Conservation (phyloP, 2,797 vertebrate genomes). For the Neosilurus hyrtlii region DNA sequence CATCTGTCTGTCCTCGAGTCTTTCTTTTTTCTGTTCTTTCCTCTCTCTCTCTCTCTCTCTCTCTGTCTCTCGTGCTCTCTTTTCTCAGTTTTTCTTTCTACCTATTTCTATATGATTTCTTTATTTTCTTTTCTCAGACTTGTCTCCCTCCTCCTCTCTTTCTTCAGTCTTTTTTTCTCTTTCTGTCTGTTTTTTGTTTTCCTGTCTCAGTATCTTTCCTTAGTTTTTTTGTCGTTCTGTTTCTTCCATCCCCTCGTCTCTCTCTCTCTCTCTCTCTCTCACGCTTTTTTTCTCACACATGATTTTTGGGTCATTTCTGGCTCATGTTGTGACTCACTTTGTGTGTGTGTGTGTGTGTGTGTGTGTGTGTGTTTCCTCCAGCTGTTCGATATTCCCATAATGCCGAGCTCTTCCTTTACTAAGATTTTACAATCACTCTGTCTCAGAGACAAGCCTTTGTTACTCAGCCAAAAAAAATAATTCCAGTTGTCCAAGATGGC, state of each 20-base stretch:
- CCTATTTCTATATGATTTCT: no score
- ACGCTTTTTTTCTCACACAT: background rate
- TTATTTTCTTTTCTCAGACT: no score
- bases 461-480: background rate
- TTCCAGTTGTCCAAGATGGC: background rate
- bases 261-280: constrained; percentile 18
- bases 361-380: background rate
- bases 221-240: no score
- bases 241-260: no score
- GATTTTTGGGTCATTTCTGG: background rate
- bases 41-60: background rate
- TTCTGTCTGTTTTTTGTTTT: background rate
- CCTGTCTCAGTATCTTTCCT: no score
- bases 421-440: background rate
- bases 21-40: background rate
- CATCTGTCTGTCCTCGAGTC: background rate
- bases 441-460: background rate
- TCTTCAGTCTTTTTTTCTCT: no score
- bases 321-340: constrained; percentile 11
- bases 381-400: constrained; percentile 11
- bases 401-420: background rate
- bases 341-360: constrained; percentile 35
- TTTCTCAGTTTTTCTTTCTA: no score
- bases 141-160: no score
- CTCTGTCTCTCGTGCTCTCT: background rate